Base-by-base conservation (phyloP, 2,797 vertebrate genomes). In the Mormyrops attenuatus region DNA sequence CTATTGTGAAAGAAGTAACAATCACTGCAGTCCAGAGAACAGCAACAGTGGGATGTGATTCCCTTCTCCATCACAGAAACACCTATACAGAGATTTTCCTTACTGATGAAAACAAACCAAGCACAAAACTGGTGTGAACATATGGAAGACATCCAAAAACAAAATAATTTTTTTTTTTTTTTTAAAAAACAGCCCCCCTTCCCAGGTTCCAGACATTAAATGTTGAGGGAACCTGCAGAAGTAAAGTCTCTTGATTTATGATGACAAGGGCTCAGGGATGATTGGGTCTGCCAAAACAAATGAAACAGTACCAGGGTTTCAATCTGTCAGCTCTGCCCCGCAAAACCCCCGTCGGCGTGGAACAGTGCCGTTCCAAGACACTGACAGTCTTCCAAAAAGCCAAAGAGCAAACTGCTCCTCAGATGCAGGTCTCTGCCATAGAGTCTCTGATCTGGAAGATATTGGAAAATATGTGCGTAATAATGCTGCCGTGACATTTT, bases 251-350 rank as follows among this genome's bases (percentile, higher is more conserved):
- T 80, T 88, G 69, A 88, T 80, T 82, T 88, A 69, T 53, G 89
- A 82, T 90, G 38, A 82, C 66, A 90, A 53, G 66, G 89, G 89
- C 89, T 87, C 44, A 88, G 89, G 73, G 63, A 90, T 26, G 60
- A 87, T 88, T 30, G 53, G 89, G n/a, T 53, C 41, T 90, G 89
- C 89, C 89, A 89, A 87, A 82, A 90, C 53, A 90, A 90, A 90
- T 88, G 66, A 90, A 63, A 57, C 69, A 47, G 38, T 57, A 77
- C 86, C 87, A 88, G 69, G 86, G 84, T 82, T 90, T 88, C 73
- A 63, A 22, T 88, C 50, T 57, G 66, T 90, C 85, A 88, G 85
- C 85, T 66, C 63, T 38, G 85, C 50, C 50, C 30, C 69, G 52
- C 52, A 90, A 82, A 90, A 49, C 69, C 50, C 53, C 63, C 52